These are phyloP conservation scores for Holothuria leucospilota DNA, from an alignment of 53 echinoderm and acorn worm species.

Conservation along the genomic window DNA sequence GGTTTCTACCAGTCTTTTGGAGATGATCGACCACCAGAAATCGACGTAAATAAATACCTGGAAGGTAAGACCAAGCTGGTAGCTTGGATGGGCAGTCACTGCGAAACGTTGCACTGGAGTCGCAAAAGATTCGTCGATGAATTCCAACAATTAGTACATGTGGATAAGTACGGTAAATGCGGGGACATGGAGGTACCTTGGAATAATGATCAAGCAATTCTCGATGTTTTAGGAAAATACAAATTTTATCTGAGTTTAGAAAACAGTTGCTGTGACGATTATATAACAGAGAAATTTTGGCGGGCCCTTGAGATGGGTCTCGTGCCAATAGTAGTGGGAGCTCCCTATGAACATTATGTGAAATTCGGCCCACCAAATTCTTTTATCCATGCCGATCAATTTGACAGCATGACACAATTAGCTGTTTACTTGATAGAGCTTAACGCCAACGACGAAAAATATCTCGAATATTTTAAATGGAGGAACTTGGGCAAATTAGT, in stretches of 20 bases:
- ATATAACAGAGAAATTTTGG: constrained; percentile 43
- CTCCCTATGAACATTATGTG: constrained; percentile 20
- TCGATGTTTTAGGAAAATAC: background rate
- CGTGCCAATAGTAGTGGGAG: constrained; percentile 31
- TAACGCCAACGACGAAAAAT: constrained; percentile 24
- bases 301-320: constrained; percentile 28
- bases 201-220: constrained; percentile 22
- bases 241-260: constrained; percentile 46
- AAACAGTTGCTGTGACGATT: constrained; percentile 49
- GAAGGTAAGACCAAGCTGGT: background rate
- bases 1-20: background rate
- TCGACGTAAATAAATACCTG: background rate
- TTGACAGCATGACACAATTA: constrained; percentile 6
- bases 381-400: constrained; percentile 33
- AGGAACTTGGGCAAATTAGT: constrained; percentile 22
- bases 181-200: constrained; percentile 18
- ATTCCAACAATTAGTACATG: background rate
- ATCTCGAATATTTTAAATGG: constrained; percentile 35
- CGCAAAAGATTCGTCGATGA: constrained; percentile 15
- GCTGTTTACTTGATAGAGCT: constrained; percentile 16
- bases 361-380: constrained; percentile 25
- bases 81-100: constrained; percentile 47
- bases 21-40: background rate
- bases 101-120: constrained; percentile 38
- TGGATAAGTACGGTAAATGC: constrained; percentile 35